Evolutionary conservation across 2,113 vertebrate species (phyloP).

Genomic region (Gracilinanus agilis): DNA sequence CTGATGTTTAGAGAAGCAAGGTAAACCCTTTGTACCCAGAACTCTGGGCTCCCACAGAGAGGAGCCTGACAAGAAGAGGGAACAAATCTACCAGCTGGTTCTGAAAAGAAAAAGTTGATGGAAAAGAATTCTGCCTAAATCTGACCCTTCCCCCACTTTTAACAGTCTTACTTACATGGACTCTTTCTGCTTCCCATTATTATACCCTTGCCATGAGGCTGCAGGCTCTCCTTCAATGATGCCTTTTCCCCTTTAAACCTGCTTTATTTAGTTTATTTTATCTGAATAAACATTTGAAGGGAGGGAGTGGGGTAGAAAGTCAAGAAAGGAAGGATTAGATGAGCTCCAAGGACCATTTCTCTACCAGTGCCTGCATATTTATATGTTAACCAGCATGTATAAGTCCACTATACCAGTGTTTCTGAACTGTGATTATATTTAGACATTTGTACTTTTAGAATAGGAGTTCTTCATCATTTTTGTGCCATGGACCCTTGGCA

Average conservation of each 20-base stretch:
- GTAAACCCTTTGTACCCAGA: neutral
- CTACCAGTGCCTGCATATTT: neutral
- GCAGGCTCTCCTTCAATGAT: neutral
- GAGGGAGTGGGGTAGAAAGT: neutral
- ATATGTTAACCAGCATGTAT: neutral
- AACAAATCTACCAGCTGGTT: neutral
- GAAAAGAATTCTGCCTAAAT: neutral
- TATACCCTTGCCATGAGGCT: neutral
- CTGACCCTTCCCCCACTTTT: neutral
- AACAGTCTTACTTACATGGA: neutral
- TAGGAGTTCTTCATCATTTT: neutral
- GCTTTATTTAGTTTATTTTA: neutral
- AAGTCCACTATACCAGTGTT: neutral
- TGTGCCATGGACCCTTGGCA: neutral
- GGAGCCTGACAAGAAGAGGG: neutral
- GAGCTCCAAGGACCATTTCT: neutral
- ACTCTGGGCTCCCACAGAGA: neutral
- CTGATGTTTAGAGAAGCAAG: neutral
- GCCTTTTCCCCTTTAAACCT: neutral
- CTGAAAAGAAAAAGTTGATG: neutral
- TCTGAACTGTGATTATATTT: neutral
- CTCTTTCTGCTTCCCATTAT: neutral
- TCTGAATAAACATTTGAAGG: neutral
- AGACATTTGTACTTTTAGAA: neutral
- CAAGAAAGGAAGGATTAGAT: neutral